Evolutionary conservation across 2,888 invertebrate species (phyloP), one percentile per base, ranked within the genome.

Genomic region (Stegophylla sp.): DNA sequence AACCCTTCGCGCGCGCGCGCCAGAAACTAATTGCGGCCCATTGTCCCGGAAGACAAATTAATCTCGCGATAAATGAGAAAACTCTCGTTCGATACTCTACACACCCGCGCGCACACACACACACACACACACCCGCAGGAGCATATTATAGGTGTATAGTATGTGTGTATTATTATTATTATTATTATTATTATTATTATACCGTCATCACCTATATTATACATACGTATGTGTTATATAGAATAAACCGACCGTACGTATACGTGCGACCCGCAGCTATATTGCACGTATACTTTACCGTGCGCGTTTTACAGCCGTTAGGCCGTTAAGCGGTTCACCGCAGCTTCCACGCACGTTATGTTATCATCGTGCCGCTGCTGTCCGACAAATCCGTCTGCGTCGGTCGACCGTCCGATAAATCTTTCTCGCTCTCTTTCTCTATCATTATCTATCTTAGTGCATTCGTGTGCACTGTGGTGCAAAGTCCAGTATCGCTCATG

Each of bases 11-110:
- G n/a, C n/a, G n/a, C n/a, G n/a, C n/a, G n/a, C n/a, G n/a, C n/a
- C n/a, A 26, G 56, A 79, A 79, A 79, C 48, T 79, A 79, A 79
- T 79, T 69, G 77, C 77, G 34, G 67, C 59, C 69, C 69, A 79
- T 79, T 69, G 77, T 79, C 45, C 77, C 34, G 69, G 69, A 79
- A 79, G 77, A 79, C 77, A 61, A 79, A 79, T 79, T 79, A 79
- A 79, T 79, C 77, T 79, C 77, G 48, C 77, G 61, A 79, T 79
- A 79, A 69, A 69, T 59, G 77, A 79, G 69, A 79, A 79, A 79
- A 61, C 61, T 69, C 43, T n/a, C 20, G 15, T 43, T 3, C 74
- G 12, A 56, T 20, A 20, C 20, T n/a, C 9, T 53, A n/a, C 9
- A 17, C 5, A 15, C 9, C 17, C 15, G 15, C 15, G 15, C 15